These are phyloP conservation scores for Dynastes maya DNA, from an alignment of 2,888 invertebrate genomes.

Conservation along the genomic window DNA sequence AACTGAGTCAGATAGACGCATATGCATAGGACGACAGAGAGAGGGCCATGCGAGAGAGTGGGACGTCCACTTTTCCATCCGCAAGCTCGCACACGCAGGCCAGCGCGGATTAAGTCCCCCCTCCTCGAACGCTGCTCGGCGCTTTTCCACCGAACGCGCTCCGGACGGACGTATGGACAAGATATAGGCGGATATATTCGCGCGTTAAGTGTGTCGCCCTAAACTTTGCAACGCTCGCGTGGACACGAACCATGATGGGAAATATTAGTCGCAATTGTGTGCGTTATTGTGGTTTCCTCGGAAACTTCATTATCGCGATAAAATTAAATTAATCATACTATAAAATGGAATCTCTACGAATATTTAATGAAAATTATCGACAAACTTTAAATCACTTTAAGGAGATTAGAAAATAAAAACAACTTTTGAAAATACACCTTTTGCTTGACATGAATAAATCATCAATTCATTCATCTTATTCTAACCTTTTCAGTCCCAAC, in stretches of 20 bases:
- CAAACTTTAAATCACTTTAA: no score
- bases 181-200: slow-evolving; percentile 25
- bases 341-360: not conserved
- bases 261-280: not conserved
- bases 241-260: no score
- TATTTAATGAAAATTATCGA: no score
- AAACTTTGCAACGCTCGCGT: not conserved
- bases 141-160: not conserved
- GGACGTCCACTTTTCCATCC: slow-evolving; percentile 56
- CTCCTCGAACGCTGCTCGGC: not conserved
- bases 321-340: not conserved
- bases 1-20: slow-evolving; percentile 54
- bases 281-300: not conserved
- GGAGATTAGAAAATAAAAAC: no score
- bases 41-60: slow-evolving; percentile 60
- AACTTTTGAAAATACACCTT: no score
- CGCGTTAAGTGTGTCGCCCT: not conserved
- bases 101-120: not conserved
- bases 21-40: slow-evolving; percentile 55
- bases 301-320: not conserved
- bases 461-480: no score
- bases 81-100: not conserved
- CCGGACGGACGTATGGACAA: not conserved
- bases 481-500: no score
- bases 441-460: no score